phyloP scores from a whole-genome alignment of 2,888 invertebrate species.

The Catotricha subobsoleta region DNA sequence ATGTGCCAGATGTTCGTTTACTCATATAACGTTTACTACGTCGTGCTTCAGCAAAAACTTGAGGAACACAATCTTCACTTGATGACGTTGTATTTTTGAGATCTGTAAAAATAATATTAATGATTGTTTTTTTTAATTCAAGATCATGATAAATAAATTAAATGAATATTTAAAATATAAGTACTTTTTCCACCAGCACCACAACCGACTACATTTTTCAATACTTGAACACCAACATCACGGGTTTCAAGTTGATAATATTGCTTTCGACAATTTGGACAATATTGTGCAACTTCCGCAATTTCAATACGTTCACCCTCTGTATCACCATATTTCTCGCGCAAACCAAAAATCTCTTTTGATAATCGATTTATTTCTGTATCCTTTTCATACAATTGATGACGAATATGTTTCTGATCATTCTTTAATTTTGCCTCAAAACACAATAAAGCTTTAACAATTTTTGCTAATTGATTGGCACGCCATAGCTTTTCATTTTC shows the following conservation, averaged over 20 bases:
- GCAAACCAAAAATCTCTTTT: constrained; percentile 22
- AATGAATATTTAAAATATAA: too few species aligned
- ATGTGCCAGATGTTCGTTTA: constrained; percentile 28
- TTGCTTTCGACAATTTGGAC: constrained; percentile 27
- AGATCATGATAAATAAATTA: too few species aligned
- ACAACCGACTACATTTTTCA: background rate
- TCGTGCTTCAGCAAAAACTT: constrained; percentile 19
- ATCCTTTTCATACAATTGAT: constrained; percentile 24
- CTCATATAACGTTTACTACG: constrained; percentile 30
- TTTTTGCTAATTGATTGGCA: constrained; percentile 24
- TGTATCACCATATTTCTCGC: constrained; percentile 17
- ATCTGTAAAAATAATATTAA: too few species aligned
- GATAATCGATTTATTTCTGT: constrained; percentile 10
- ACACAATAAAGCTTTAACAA: constrained; percentile 26
- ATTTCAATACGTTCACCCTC: constrained; percentile 14
- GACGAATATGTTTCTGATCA: constrained; percentile 27
- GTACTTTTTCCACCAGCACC: background rate
- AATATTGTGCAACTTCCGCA: constrained; percentile 19
- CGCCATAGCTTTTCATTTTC: constrained; percentile 26
- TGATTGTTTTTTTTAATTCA: too few species aligned
- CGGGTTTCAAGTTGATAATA: constrained; percentile 26
- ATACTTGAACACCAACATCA: constrained; percentile 23
- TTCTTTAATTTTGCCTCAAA: constrained; percentile 27
- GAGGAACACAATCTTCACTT: constrained; percentile 23
- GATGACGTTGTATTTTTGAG: constrained; percentile 19